These are phyloP conservation scores for Lasius fuliginosus DNA, from an alignment of 2,888 invertebrate genomes.

Conservation along the genomic window DNA sequence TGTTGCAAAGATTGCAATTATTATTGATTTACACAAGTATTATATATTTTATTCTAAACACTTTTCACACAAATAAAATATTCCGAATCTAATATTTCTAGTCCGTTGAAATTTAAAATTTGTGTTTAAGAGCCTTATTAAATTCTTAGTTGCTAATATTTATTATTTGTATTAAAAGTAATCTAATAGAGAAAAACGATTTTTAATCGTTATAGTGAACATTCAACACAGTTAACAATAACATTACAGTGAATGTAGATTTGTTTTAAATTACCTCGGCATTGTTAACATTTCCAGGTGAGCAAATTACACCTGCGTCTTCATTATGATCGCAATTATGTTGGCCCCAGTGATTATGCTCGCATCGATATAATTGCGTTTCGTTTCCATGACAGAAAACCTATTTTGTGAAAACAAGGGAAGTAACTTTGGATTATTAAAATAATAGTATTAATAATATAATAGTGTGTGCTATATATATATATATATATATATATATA, in stretches of 20 bases:
- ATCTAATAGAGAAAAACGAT: neutral
- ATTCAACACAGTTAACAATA: neutral
- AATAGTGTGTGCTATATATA: too few species aligned
- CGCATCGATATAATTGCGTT: constrained; percentile 89
- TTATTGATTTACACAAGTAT: neutral
- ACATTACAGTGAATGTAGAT: neutral
- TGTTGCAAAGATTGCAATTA: neutral
- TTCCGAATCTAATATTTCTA: neutral
- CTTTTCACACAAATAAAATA: neutral
- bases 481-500: neutral
- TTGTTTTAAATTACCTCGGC: constrained; percentile 81
- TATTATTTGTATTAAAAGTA: neutral
- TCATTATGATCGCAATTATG: constrained; percentile 92
- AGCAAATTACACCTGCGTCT: constrained; percentile 89
- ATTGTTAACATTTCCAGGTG: constrained; percentile 77
- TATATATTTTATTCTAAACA: too few species aligned
- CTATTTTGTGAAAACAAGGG: constrained; percentile 68
- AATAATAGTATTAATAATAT: neutral
- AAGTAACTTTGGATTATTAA: neutral
- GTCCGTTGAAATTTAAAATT: too few species aligned
- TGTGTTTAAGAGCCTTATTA: too few species aligned
- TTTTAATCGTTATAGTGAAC: neutral
- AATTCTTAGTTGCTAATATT: neutral
- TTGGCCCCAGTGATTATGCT: constrained; percentile 90
- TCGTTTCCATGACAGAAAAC: constrained; percentile 90